These are phyloP conservation scores for Psittacus erithacus DNA, from an alignment of 2,113 vertebrate genomes.

Conservation along the genomic window DNA sequence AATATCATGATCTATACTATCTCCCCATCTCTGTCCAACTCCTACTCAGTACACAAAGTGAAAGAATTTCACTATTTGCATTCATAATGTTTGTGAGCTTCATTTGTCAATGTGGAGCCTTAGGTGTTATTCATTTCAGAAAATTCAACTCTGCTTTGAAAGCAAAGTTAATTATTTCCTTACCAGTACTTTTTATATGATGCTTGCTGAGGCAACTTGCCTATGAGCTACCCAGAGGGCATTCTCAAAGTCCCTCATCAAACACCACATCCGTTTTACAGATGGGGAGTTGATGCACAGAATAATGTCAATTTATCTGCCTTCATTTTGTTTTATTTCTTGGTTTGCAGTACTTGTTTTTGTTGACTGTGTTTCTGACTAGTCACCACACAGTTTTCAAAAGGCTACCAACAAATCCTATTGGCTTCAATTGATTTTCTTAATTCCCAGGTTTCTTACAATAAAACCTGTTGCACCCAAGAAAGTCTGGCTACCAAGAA, in stretches of 20 bases:
- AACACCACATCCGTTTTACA: not conserved
- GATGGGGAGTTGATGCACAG: not conserved
- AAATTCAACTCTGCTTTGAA: not conserved
- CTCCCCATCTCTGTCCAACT: not conserved
- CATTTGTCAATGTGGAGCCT: not conserved
- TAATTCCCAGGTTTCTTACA: not conserved
- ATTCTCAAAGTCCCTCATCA: not conserved
- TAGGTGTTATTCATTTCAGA: not conserved
- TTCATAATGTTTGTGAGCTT: not conserved
- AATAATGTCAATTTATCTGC: not conserved
- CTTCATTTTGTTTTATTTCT: not conserved
- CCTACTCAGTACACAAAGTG: not conserved
- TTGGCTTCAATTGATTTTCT: not conserved
- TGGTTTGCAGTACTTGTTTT: not conserved
- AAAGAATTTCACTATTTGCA: not conserved
- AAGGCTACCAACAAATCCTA: not conserved
- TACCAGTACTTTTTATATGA: not conserved
- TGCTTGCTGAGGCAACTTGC: not conserved
- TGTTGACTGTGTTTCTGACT: not conserved
- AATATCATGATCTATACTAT: not conserved
- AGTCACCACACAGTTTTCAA: not conserved
- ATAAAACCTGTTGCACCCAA: not conserved
- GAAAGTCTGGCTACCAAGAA: not conserved
- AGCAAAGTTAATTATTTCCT: not conserved
- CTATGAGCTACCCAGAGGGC: not conserved